Conservation (phyloP, 2,113 vertebrate species). For the Nerophis lumbriciformis region DNA sequence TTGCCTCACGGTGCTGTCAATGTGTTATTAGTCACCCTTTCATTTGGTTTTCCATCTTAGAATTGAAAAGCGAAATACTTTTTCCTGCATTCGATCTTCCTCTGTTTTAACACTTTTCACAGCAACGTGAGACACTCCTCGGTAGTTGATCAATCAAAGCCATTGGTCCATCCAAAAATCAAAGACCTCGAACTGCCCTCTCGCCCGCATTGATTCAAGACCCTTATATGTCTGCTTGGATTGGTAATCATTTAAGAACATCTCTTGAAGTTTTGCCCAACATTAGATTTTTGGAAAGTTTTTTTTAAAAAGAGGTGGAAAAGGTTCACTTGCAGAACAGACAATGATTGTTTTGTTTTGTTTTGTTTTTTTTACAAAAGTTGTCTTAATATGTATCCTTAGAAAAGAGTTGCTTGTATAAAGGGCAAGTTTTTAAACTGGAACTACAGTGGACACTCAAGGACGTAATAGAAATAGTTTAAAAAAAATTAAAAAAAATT, state of each 20-base stretch:
- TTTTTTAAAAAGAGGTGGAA: not conserved
- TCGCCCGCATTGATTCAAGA: not conserved
- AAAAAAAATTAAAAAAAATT: too few species aligned
- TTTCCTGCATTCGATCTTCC: not conserved
- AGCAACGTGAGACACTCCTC: constrained; percentile 3
- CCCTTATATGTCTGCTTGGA: not conserved
- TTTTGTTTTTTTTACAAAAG: too few species aligned
- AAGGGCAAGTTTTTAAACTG: too few species aligned
- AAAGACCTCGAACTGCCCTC: not conserved
- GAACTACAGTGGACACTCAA: too few species aligned
- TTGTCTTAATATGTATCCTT: too few species aligned
- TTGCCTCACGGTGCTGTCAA: constrained; percentile 7
- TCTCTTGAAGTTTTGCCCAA: not conserved
- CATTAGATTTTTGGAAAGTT: not conserved
- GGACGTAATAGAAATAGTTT: too few species aligned
- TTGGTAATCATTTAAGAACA: constrained; percentile 7
- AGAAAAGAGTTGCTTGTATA: too few species aligned
- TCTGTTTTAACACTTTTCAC: not conserved
- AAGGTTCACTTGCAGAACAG: not conserved
- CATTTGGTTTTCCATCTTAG: not conserved
- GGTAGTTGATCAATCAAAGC: not conserved
- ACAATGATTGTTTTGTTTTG: too few species aligned
- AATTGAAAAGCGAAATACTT: not conserved
- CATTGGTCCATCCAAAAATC: not conserved
- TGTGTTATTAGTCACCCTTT: not conserved